Evolutionary conservation across 2,113 vertebrate species (phyloP).

Genomic region (Mus pahari): DNA sequence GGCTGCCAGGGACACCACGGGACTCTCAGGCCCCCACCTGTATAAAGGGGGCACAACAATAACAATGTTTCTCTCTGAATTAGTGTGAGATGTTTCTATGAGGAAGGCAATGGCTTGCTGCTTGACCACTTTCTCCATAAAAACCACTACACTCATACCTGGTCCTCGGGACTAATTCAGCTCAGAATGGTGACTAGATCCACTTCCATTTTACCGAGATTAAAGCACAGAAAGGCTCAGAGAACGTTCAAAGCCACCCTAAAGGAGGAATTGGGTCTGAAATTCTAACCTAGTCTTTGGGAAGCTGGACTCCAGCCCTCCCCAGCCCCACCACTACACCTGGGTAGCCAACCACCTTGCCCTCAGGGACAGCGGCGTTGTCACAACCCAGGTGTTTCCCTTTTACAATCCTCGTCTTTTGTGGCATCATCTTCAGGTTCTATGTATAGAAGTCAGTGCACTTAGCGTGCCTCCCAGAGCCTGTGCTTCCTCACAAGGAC

Average conservation of each 20-base stretch:
- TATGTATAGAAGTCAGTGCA: neutral
- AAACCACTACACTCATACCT: neutral
- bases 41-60: neutral
- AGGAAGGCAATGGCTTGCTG: neutral
- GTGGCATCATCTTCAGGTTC: neutral
- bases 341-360: neutral
- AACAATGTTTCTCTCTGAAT: neutral
- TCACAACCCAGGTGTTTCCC: rapidly evolving
- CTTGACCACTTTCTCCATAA: neutral
- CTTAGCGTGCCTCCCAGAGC: neutral
- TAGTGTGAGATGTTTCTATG: neutral
- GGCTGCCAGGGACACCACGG: neutral
- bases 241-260: neutral
- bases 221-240: neutral
- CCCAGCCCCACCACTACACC: rapidly evolving
- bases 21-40: neutral
- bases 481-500: rapidly evolving
- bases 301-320: too few species aligned
- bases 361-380: rapidly evolving
- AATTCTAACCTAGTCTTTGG: neutral
- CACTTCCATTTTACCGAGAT: neutral
- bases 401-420: too few species aligned
- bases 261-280: neutral
- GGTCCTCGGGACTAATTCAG: neutral
- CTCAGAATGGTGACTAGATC: too few species aligned